Conservation (phyloP, 2,113 vertebrate species). For the Rhinolophus ferrumequinum region DNA sequence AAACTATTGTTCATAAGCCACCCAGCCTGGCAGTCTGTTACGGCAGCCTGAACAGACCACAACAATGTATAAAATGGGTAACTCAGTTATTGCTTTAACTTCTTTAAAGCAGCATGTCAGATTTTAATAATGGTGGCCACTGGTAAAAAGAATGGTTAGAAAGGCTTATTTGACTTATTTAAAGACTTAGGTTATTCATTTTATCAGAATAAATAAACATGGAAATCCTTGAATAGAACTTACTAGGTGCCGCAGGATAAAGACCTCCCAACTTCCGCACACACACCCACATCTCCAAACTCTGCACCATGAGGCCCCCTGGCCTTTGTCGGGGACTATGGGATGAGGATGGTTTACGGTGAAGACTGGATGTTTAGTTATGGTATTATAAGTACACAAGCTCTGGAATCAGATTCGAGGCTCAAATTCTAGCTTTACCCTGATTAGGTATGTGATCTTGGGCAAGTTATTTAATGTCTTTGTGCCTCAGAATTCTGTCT, state of each 20-base stretch:
- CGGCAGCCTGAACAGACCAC: background rate
- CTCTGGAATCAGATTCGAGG: background rate
- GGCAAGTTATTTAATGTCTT: background rate
- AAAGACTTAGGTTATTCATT: background rate
- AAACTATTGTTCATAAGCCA: background rate
- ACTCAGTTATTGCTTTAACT: background rate
- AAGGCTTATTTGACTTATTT: background rate
- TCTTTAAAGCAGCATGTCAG: background rate
- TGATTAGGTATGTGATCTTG: background rate
- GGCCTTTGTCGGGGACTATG: background rate
- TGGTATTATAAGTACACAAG: background rate
- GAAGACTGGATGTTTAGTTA: background rate
- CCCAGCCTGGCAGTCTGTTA: background rate
- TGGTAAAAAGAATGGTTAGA: background rate
- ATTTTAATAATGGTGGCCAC: background rate
- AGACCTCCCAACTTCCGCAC: background rate
- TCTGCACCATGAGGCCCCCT: background rate
- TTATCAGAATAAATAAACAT: background rate
- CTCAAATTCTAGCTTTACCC: background rate
- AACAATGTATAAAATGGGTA: background rate
- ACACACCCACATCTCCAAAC: background rate
- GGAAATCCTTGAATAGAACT: background rate
- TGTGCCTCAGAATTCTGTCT: background rate
- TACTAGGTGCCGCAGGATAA: background rate
- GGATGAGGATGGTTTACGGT: background rate